A percentile compares a stretch with the other conserved stretches of the same genome.
Conservation (phyloP, 2,113 vertebrate genomes). For the human (Homo sapiens) region GRCh38 chr6:35287501-35288000, state of each 20-base stretch:
- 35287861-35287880: not conserved
- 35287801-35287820: constrained; percentile 79
- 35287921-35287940: not conserved
- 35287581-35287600: not conserved
- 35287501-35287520: not conserved
- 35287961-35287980: not conserved
- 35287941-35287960: not conserved
- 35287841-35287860: constrained; percentile 79
- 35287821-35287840: constrained; percentile 82
- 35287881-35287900: not conserved
- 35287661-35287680: constrained; percentile 85
- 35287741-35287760: constrained; percentile 84
- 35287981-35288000: not conserved
- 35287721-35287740: constrained; percentile 77
- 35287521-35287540: not conserved
- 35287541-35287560: not conserved
- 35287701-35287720: constrained; percentile 84
- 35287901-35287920: not conserved
- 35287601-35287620: not conserved
- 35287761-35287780: constrained; percentile 79
- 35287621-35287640: not conserved
- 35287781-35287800: constrained; percentile 76
- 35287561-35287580: not conserved
- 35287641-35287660: constrained; percentile 85
- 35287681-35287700: constrained; percentile 90